phyloP scores from a whole-genome alignment of 2,113 vertebrate species.

The Mystacornis crossleyi region DNA sequence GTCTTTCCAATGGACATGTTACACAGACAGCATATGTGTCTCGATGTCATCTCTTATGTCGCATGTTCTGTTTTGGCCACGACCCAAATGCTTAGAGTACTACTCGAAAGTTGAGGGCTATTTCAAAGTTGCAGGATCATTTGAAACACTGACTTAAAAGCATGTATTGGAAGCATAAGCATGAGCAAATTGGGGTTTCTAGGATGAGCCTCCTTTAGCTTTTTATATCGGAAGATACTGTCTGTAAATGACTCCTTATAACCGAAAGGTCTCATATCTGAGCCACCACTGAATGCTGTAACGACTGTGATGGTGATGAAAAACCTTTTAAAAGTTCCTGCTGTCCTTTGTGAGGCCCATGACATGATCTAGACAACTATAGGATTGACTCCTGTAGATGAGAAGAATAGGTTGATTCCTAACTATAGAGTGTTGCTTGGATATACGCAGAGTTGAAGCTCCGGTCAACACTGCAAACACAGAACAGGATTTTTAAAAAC shows the following conservation, averaged over 20 bases:
- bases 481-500: background rate
- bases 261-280: background rate
- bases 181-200: background rate
- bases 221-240: background rate
- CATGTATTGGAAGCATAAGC: background rate
- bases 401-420: background rate
- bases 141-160: background rate
- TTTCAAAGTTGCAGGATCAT: background rate
- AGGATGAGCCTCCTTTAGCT: background rate
- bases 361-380: background rate
- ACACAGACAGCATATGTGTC: no score
- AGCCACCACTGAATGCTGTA: background rate
- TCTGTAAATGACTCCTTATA: background rate
- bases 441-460: background rate
- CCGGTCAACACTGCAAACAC: background rate
- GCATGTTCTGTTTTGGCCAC: fast-evolving
- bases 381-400: background rate
- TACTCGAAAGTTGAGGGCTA: background rate
- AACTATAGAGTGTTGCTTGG: background rate
- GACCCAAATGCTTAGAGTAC: background rate
- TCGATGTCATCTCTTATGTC: background rate
- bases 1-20: background rate
- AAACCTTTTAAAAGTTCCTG: background rate
- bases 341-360: background rate
- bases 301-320: background rate